phyloP scores from a whole-genome alignment of 2,113 vertebrate genomes.

The Strix aluco region DNA sequence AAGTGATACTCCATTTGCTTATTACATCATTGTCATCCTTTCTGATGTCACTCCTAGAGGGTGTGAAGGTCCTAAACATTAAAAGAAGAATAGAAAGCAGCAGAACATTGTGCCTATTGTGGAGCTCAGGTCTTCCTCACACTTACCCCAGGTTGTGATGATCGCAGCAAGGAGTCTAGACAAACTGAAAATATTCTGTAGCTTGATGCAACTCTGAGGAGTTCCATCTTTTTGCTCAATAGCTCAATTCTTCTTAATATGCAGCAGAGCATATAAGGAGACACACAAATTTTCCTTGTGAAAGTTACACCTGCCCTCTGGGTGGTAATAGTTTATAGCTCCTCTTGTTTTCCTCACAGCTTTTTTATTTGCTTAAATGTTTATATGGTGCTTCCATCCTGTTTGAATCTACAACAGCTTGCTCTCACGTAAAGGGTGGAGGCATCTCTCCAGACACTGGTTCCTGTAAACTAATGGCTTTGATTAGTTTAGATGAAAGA shows the following conservation, averaged over 20 bases:
- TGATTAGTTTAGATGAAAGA: conserved; percentile 63
- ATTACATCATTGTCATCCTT: not conserved
- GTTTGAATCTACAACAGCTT: not conserved
- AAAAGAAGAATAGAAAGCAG: not conserved
- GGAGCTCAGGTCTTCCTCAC: not conserved
- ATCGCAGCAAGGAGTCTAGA: not conserved
- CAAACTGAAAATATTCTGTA: not conserved
- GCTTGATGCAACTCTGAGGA: not conserved
- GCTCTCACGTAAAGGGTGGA: not conserved
- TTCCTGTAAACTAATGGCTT: conserved; percentile 49
- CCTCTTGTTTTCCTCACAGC: conserved; percentile 42
- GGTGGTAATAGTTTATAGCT: conserved; percentile 35
- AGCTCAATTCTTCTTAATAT: not conserved
- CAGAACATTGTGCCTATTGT: not conserved
- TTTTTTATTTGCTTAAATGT: conserved; percentile 2
- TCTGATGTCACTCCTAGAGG: not conserved
- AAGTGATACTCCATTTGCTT: not conserved
- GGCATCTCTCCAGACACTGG: not conserved
- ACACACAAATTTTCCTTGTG: not conserved
- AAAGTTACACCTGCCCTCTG: conserved; percentile 37
- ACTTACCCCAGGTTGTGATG: not conserved
- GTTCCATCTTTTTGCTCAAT: not conserved
- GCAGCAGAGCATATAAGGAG: not conserved
- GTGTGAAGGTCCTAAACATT: not conserved
- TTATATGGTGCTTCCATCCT: not conserved